These are phyloP conservation scores for Hippocampus zosterae DNA, from an alignment of 2,113 vertebrate species.

Conservation along the genomic window DNA sequence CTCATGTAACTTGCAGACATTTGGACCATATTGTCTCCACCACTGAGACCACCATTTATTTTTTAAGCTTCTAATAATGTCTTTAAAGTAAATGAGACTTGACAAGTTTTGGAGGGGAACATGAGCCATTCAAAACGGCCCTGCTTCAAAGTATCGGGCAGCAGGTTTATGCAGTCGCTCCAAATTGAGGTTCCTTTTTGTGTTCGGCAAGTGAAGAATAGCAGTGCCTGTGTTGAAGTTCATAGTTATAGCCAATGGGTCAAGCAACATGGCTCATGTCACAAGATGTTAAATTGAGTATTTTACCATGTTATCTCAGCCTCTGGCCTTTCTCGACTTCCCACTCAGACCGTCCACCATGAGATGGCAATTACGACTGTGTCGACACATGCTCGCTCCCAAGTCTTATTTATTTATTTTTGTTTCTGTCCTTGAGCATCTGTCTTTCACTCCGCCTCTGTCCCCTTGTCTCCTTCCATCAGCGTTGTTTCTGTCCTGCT, in stretches of 20 bases:
- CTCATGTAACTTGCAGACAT: no score
- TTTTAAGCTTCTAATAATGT: no score
- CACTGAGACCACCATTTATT: no score
- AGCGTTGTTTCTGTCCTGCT: background rate
- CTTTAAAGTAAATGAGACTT: no score
- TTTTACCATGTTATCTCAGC: background rate
- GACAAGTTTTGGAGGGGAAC: no score
- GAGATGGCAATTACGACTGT: background rate
- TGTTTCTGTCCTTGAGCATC: constrained; percentile 1
- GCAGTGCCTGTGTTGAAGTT: background rate
- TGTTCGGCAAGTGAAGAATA: no score
- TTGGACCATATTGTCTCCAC: no score
- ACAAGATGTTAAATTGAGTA: background rate
- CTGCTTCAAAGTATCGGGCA: no score
- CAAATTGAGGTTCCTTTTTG: no score
- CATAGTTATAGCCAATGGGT: background rate
- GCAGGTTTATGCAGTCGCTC: no score
- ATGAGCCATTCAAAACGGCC: no score
- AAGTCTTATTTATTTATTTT: background rate
- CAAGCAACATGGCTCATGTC: background rate
- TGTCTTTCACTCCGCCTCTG: constrained; percentile 1
- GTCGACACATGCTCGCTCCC: background rate
- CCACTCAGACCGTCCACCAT: background rate
- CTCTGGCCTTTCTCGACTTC: background rate
- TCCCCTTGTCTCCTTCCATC: background rate